phyloP scores from a whole-genome alignment of 1,140 invertebrate genomes.

The Phenacoccus solenopsis region DNA sequence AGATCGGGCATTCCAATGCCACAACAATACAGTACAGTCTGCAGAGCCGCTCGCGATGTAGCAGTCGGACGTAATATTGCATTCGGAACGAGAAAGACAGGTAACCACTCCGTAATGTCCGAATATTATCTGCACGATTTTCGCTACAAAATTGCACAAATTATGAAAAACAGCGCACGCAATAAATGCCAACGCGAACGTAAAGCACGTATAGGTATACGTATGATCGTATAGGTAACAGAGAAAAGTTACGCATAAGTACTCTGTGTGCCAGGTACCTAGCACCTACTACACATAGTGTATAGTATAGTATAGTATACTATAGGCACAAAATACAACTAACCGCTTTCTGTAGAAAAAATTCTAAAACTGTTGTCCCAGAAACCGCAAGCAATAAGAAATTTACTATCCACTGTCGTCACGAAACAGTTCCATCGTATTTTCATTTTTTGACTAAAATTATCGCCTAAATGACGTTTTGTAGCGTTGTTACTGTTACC shows the following conservation, averaged over 20 bases:
- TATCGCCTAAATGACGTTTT: slow-evolving; percentile 84
- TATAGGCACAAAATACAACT: too few relatives aligned
- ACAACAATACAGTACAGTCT: slow-evolving; percentile 93
- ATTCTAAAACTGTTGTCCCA: slow-evolving; percentile 99
- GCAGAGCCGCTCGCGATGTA: slow-evolving; percentile 95
- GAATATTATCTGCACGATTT: slow-evolving; percentile 96
- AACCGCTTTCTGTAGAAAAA: slow-evolving; percentile 93
- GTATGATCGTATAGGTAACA: too few relatives aligned
- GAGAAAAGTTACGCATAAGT: too few relatives aligned
- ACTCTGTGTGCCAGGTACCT: too few relatives aligned
- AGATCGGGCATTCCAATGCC: slow-evolving; percentile 96
- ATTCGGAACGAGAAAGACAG: slow-evolving; percentile 89
- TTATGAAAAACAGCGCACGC: too few relatives aligned
- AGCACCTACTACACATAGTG: too few relatives aligned
- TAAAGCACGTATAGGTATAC: too few relatives aligned
- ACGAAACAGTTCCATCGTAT: slow-evolving; percentile 91
- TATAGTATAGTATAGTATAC: too few relatives aligned
- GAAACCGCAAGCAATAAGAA: slow-evolving; percentile 96
- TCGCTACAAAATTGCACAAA: too few relatives aligned
- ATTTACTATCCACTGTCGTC: slow-evolving; percentile 90
- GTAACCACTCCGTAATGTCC: slow-evolving; percentile 98
- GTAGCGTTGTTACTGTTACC: slow-evolving; percentile 47
- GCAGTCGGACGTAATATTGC: slow-evolving; percentile 96
- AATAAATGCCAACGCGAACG: too few relatives aligned
- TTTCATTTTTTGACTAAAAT: slow-evolving; percentile 88